Evolutionary conservation across 2,797 vertebrate genomes (phyloP).

Genomic region (Borostomias antarcticus): DNA sequence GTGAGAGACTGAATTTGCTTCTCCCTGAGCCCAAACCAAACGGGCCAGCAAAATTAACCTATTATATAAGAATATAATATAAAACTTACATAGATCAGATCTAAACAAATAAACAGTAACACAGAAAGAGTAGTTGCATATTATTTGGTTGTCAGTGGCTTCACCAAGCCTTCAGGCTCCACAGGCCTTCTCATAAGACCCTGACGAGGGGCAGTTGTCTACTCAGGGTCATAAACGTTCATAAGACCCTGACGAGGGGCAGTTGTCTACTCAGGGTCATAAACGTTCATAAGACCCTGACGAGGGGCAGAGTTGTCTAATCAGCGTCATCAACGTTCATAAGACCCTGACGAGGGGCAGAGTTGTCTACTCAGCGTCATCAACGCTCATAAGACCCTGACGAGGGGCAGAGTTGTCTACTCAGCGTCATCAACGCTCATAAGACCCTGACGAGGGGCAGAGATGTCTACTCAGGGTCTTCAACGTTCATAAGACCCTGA

Average conservation of each 20-base stretch:
- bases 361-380: not conserved
- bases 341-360: not conserved
- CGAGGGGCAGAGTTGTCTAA: not conserved
- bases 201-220: not conserved
- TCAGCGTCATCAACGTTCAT: too few species aligned
- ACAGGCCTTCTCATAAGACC: not conserved
- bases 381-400: not conserved
- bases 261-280: not conserved
- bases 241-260: not conserved
- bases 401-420: not conserved
- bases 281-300: not conserved
- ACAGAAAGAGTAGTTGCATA: not conserved
- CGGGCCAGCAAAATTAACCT: too few species aligned
- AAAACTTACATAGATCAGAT: not conserved
- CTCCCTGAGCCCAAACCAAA: slow-evolving; percentile 13
- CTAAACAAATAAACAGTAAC: not conserved
- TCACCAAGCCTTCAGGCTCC: not conserved
- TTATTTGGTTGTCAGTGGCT: not conserved
- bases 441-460: not conserved
- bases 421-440: too few species aligned
- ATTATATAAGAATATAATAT: too few species aligned
- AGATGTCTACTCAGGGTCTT: not conserved
- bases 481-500: not conserved
- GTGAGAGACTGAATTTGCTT: slow-evolving; percentile 32
- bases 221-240: not conserved